Conservation (phyloP, 2,797 vertebrate species). For the Steatocranus sp. region DNA sequence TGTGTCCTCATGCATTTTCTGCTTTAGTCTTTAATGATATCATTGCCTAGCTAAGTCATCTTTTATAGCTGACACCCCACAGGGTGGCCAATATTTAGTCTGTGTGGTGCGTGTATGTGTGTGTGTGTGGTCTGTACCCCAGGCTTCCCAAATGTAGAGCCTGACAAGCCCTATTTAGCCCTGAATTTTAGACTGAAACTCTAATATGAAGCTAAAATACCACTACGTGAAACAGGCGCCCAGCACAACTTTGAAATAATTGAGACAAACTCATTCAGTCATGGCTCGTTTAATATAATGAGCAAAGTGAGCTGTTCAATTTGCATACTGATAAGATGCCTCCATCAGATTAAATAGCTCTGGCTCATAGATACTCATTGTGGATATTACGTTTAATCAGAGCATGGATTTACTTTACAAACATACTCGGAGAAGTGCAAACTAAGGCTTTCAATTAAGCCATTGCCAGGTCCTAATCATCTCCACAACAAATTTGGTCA, state of each 20-base stretch:
- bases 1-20: constrained; percentile 57
- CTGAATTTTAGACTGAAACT: constrained; percentile 17
- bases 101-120: neutral
- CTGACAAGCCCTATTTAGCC: constrained; percentile 35
- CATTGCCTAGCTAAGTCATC: constrained; percentile 51
- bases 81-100: constrained; percentile 45
- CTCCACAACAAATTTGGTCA: constrained; percentile 72
- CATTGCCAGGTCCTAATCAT: constrained; percentile 70
- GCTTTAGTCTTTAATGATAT: constrained; percentile 67
- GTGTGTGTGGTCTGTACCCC: neutral
- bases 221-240: constrained; percentile 25
- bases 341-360: constrained; percentile 47
- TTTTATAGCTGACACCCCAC: constrained; percentile 56
- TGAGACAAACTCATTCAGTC: constrained; percentile 73
- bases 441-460: constrained; percentile 71
- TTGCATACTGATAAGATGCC: constrained; percentile 70
- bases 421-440: constrained; percentile 70
- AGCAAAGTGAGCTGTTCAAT: constrained; percentile 70
- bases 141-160: constrained; percentile 27
- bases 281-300: constrained; percentile 72
- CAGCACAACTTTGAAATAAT: constrained; percentile 64
- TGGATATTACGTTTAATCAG: constrained; percentile 74
- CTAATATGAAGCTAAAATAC: constrained; percentile 45
- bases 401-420: constrained; percentile 75
- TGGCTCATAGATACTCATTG: constrained; percentile 49